These are phyloP conservation scores for Nebria ingens DNA, from an alignment of 1,140 invertebrate species.

Conservation along the genomic window DNA sequence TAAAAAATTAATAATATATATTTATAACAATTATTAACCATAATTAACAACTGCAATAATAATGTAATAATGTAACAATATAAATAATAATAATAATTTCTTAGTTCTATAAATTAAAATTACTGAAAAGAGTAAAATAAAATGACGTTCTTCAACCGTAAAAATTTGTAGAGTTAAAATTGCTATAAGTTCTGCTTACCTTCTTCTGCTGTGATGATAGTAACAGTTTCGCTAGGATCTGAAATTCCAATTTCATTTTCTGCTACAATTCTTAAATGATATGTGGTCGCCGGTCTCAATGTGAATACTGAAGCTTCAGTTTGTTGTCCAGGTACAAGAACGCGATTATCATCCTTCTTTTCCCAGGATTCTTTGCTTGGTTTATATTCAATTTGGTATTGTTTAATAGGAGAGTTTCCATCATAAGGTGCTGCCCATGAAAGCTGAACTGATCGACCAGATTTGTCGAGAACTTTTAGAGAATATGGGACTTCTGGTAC, in stretches of 20 bases:
- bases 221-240: conserved; percentile 82
- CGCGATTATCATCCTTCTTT: conserved; percentile 70
- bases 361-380: conserved; percentile 78
- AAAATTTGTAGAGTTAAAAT: no score
- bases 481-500: conserved; percentile 86
- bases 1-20: background rate
- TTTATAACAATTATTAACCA: background rate
- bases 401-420: conserved; percentile 87
- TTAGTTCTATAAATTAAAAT: no score
- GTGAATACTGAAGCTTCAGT: conserved; percentile 81
- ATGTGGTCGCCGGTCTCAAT: conserved; percentile 81
- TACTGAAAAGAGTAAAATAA: no score
- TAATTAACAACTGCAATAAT: no score
- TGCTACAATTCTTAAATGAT: conserved; percentile 85
- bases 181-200: no score
- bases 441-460: conserved; percentile 78
- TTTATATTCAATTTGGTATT: conserved; percentile 89
- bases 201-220: conserved; percentile 91
- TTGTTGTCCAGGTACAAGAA: conserved; percentile 73
- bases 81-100: no score
- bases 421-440: conserved; percentile 90
- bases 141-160: no score
- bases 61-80: no score
- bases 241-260: conserved; percentile 90
- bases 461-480: conserved; percentile 83